Evolutionary conservation across 2,113 vertebrate species (phyloP), one percentile per base, ranked within the genome.

Genomic region (Telmatochromis brachygnathus): DNA sequence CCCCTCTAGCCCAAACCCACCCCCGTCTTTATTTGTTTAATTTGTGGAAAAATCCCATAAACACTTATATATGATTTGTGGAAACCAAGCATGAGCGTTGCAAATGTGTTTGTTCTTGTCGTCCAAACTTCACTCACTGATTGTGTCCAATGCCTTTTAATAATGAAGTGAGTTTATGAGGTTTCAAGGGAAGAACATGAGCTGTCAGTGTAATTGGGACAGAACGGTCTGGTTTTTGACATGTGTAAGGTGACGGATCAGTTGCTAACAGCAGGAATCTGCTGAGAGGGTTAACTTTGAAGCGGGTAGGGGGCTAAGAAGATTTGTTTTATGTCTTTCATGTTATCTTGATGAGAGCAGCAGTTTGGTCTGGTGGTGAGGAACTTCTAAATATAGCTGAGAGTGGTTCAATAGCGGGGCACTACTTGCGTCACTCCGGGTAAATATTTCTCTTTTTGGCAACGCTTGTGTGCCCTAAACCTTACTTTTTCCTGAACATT

Each of bases 391-490:
- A 95, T 94, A 94, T 95, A 96, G 90, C 85, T 2, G 49, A 81
- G 26, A 56, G 84, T 37, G 49, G 93, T 94, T 95, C 92, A 94
- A 77, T 82, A 84, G 73, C 49, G 30, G 94, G 92, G 85, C 88
- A 90, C 83, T 26, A 82, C 88, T 92, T 94, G 92, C 90, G 89
- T 96, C 94, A 95, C 90, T 58, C 62, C 49, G 89, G 88, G 90
- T 94, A 93, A 95, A 96, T 94, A 94, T 90, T 95, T 95, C 83
- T 94, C 90, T 33, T 92, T 88, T 90, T 91, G 93, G 93, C 92
- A 93, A 75, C 42, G 37, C 26, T 82, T 55, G 58, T 79, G 84
- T 79, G 35, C 87, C 86, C 79, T 7, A 28, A 86, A 58, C 85
- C 73, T 84, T 6, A 3, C 6, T 87, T 88, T 87, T 90, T 90